Evolutionary conservation across 2,888 invertebrate species (phyloP).

Genomic region (Diloba caeruleocephala): DNA sequence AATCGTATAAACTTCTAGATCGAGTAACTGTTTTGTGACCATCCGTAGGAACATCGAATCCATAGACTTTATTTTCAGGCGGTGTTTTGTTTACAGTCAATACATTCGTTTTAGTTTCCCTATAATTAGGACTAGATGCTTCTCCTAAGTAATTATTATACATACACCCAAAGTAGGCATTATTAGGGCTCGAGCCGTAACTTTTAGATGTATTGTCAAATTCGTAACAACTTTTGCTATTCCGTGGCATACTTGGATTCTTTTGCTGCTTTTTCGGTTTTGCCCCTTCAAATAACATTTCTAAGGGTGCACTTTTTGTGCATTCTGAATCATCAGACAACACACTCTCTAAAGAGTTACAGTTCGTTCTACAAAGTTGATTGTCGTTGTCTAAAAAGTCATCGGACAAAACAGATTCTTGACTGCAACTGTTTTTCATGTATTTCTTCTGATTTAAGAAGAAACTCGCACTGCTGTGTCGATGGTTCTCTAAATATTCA

Average conservation of each 20-base stretch:
- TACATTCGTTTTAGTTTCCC: slow-evolving; percentile 58
- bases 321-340: slow-evolving; percentile 94
- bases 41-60: slow-evolving; percentile 77
- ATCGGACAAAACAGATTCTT: slow-evolving; percentile 94
- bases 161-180: slow-evolving; percentile 88
- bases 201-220: slow-evolving; percentile 89
- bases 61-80: slow-evolving; percentile 73
- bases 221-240: slow-evolving; percentile 85
- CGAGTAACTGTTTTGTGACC: slow-evolving; percentile 84
- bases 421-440: slow-evolving; percentile 91
- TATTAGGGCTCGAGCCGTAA: slow-evolving; percentile 91
- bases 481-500: slow-evolving; percentile 87
- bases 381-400: slow-evolving; percentile 89
- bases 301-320: slow-evolving; percentile 94
- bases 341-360: slow-evolving; percentile 94
- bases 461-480: slow-evolving; percentile 94
- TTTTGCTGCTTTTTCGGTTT: slow-evolving; percentile 79
- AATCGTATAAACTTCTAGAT: slow-evolving; percentile 83
- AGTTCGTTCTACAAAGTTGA: slow-evolving; percentile 91
- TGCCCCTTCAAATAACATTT: slow-evolving; percentile 91
- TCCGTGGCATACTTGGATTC: slow-evolving; percentile 73
- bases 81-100: slow-evolving; percentile 61
- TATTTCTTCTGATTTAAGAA: slow-evolving; percentile 92
- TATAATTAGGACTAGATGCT: slow-evolving; percentile 67
- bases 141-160: slow-evolving; percentile 82